Evolutionary conservation across 2,888 invertebrate genomes (phyloP).

Genomic region (Pachydiplax longipennis): DNA sequence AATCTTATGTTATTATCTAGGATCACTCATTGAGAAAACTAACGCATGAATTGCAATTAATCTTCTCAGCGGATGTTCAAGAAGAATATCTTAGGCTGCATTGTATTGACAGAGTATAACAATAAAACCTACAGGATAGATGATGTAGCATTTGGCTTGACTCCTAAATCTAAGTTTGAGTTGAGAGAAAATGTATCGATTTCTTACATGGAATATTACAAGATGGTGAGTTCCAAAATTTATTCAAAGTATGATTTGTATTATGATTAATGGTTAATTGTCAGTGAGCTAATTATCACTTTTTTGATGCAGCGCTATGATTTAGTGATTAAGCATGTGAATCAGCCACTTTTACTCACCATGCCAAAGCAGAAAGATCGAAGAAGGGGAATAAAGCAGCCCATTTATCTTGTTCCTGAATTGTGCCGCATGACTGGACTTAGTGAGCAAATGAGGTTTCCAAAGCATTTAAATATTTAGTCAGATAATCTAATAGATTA

Average conservation of each 20-base stretch:
- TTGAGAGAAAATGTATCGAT: constrained; percentile 52
- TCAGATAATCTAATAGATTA: not conserved
- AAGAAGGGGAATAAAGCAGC: constrained; percentile 53
- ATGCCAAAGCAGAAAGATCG: constrained; percentile 57
- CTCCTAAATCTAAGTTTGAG: constrained; percentile 16
- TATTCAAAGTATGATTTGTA: not conserved
- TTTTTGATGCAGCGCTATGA: not conserved
- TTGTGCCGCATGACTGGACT: constrained; percentile 59
- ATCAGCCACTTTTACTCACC: constrained; percentile 60
- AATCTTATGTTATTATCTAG: not conserved
- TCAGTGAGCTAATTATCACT: not conserved
- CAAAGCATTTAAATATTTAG: not conserved
- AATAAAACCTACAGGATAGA: constrained; percentile 47
- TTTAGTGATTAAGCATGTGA: constrained; percentile 29
- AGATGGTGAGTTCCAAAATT: constrained; percentile 52
- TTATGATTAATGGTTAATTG: no score
- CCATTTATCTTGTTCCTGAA: constrained; percentile 59
- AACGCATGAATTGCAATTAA: not conserved
- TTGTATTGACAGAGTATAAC: constrained; percentile 47
- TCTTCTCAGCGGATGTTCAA: constrained; percentile 30
- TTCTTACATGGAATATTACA: constrained; percentile 59
- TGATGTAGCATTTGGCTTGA: constrained; percentile 47
- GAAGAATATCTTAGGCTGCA: constrained; percentile 31
- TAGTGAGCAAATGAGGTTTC: constrained; percentile 52
- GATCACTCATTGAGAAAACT: not conserved